Conservation (phyloP, 1,140 invertebrate species). For the Leptopilina clavipes region DNA sequence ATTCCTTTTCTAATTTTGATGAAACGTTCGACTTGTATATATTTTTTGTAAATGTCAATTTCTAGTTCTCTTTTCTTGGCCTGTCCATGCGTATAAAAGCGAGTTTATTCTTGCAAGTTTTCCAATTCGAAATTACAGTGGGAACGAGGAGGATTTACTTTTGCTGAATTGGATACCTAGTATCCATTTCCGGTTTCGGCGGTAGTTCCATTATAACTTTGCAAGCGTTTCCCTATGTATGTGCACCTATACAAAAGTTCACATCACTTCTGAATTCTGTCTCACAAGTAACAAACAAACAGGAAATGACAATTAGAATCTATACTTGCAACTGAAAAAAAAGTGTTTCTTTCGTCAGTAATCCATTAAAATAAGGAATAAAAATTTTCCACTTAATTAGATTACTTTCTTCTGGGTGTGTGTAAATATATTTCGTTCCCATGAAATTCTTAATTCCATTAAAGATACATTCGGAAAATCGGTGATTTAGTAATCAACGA, state of each 20-base stretch:
- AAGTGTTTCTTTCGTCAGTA: not conserved
- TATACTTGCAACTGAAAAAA: no score
- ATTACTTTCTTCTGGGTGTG: no score
- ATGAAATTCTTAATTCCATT: no score
- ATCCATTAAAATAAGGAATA: no score
- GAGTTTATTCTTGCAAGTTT: constrained; percentile 39
- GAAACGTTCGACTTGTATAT: not conserved
- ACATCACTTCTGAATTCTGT: constrained; percentile 5
- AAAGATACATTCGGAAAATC: no score
- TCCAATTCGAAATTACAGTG: constrained; percentile 39
- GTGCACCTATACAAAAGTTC: constrained; percentile 35
- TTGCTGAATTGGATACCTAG: constrained; percentile 23
- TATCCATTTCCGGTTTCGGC: constrained; percentile 34
- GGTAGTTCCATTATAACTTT: constrained; percentile 57
- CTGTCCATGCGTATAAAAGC: constrained; percentile 26
- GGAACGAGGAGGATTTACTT: constrained; percentile 29
- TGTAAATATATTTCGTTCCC: no score
- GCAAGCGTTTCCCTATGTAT: constrained; percentile 29
- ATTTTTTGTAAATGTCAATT: not conserved
- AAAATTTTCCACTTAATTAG: no score
- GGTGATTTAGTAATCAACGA: no score
- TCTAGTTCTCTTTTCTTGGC: not conserved
- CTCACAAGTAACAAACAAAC: not conserved
- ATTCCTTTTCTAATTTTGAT: no score
- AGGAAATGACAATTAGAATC: not conserved